Conservation (phyloP, 64 coral and sea anemone genomes). For the Montipora efflorescens region DNA sequence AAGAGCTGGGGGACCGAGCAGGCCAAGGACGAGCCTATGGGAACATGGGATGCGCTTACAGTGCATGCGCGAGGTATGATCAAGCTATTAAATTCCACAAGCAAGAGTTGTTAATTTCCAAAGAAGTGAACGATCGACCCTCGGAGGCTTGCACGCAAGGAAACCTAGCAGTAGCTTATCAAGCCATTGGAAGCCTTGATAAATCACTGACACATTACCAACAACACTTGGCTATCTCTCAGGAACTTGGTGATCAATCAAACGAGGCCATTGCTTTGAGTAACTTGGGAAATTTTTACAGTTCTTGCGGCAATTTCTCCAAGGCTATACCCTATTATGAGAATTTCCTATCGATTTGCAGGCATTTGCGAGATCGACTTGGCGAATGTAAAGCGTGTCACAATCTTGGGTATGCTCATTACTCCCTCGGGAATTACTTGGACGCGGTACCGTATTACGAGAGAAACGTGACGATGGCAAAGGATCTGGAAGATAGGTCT, state of each 20-base stretch:
- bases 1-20: conserved; percentile 91
- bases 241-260: conserved; percentile 75
- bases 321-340: conserved; percentile 91
- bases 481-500: conserved; percentile 77
- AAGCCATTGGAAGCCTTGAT: conserved; percentile 87
- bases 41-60: conserved; percentile 99
- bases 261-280: conserved; percentile 89
- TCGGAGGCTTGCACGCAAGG: conserved; percentile 97
- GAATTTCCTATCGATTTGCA: conserved; percentile 78
- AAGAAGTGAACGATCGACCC: conserved; percentile 88
- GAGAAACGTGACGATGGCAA: conserved; percentile 86
- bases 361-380: conserved; percentile 66
- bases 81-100: conserved; percentile 99
- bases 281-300: conserved; percentile 95
- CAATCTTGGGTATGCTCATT: conserved; percentile 95
- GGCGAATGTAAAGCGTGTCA: conserved; percentile 97
- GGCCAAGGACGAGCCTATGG: conserved; percentile 97
- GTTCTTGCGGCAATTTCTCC: conserved; percentile 92
- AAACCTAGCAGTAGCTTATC: conserved; percentile 97
- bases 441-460: conserved; percentile 85
- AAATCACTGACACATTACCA: conserved; percentile 96
- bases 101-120: conserved; percentile 95
- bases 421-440: conserved; percentile 84
- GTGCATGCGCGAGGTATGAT: conserved; percentile 87
- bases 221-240: conserved; percentile 86